These are phyloP conservation scores for Tragelaphus buxtoni DNA, from an alignment of 2,113 vertebrate genomes.

Conservation along the genomic window DNA sequence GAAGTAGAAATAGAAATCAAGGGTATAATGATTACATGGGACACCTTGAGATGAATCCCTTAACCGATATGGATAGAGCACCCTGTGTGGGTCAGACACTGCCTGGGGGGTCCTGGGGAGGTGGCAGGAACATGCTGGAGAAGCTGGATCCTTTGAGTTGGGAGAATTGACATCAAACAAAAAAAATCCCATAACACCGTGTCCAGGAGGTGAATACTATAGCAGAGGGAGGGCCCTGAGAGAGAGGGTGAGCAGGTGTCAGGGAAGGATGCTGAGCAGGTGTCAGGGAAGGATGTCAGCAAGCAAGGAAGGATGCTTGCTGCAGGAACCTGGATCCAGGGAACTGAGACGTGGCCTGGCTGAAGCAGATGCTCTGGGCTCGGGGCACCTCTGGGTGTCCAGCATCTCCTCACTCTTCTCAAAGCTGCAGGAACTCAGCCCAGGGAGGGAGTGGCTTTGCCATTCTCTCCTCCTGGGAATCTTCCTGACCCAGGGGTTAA, in stretches of 20 bases:
- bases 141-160: neutral
- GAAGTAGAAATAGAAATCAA: neutral
- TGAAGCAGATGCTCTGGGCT: neutral
- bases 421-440: neutral
- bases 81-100: neutral
- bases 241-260: accelerated
- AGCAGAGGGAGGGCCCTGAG: neutral
- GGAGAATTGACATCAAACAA: neutral
- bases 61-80: neutral
- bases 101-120: neutral
- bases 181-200: neutral
- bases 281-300: no score
- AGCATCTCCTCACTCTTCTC: neutral
- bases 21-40: neutral
- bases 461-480: neutral
- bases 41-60: neutral
- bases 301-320: no score
- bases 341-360: neutral
- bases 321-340: neutral
- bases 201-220: neutral
- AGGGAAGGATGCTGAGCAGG: neutral
- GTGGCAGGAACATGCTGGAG: neutral
- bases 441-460: neutral
- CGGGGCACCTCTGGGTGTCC: neutral
- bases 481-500: neutral